These are phyloP conservation scores for Protosalanx chinensis DNA, from an alignment of 2,797 vertebrate species.

Conservation along the genomic window DNA sequence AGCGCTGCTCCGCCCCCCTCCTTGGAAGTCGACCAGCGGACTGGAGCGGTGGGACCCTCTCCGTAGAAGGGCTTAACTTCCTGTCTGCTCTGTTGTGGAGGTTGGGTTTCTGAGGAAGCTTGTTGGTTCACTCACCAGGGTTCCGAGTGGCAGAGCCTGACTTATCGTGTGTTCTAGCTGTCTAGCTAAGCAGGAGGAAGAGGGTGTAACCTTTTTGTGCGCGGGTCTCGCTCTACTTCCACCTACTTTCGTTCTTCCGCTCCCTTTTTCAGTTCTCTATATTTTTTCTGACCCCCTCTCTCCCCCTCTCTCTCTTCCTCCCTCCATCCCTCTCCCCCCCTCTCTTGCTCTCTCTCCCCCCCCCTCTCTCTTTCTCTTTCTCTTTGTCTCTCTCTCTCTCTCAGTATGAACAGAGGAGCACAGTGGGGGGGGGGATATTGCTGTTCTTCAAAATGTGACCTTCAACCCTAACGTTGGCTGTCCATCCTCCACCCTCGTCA, in stretches of 20 bases:
- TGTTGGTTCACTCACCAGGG: background rate
- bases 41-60: slow-evolving; percentile 25
- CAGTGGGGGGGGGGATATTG: slow-evolving; percentile 29
- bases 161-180: background rate
- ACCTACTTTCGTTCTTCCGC: too few species aligned
- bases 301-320: slow-evolving; percentile 17
- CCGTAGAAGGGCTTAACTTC: background rate
- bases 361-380: slow-evolving; percentile 37
- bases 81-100: background rate
- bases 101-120: background rate
- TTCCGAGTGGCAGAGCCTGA: too few species aligned
- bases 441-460: slow-evolving; percentile 50
- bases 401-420: slow-evolving; percentile 51
- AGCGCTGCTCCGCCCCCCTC: background rate
- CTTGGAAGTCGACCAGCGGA: slow-evolving; percentile 63
- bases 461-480: slow-evolving; percentile 1
- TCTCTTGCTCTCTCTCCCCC: background rate
- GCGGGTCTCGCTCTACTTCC: background rate
- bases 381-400: slow-evolving; percentile 35
- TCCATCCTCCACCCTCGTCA: slow-evolving; percentile 24
- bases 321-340: slow-evolving; percentile 16
- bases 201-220: slow-evolving; percentile 8
- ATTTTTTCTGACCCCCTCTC: slow-evolving; percentile 1
- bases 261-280: slow-evolving; percentile 31
- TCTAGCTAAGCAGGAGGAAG: background rate